These are phyloP conservation scores for Trichonephila inaurata DNA, from an alignment of 1,140 invertebrate genomes.

Conservation along the genomic window DNA sequence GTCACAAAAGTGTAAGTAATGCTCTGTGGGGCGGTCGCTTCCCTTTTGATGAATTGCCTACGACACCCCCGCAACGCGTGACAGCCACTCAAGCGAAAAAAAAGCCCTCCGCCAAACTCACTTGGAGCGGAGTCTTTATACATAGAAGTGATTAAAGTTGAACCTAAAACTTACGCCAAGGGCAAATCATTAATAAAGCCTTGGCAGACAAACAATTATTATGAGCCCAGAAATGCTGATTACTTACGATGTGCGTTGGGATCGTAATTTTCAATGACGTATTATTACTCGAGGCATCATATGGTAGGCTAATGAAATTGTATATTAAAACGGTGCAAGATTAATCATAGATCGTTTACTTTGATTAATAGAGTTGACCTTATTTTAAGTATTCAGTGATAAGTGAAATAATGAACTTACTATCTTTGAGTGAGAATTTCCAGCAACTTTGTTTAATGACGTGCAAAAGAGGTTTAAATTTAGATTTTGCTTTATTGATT, in stretches of 20 bases:
- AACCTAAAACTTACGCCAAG: slow-evolving; percentile 19
- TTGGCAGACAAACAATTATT: slow-evolving; percentile 27
- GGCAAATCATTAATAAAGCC: slow-evolving; percentile 26
- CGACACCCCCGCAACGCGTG: slow-evolving; percentile 13
- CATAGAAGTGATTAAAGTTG: slow-evolving; percentile 15
- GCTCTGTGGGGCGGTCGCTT: neutral
- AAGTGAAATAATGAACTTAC: slow-evolving; percentile 31
- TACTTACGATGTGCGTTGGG: neutral
- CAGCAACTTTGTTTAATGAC: neutral
- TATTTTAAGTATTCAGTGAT: slow-evolving; percentile 19
- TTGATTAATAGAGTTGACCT: slow-evolving; percentile 21
- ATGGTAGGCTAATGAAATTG: slow-evolving; percentile 15
- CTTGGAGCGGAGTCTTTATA: neutral
- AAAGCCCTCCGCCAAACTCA: neutral
- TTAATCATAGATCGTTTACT: slow-evolving; percentile 6
- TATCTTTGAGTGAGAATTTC: neutral
- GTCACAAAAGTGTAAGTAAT: slow-evolving; percentile 29
- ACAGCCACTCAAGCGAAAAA: neutral
- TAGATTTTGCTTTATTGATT: neutral
- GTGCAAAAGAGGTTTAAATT: neutral
- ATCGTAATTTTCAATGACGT: slow-evolving; percentile 29
- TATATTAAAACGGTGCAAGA: neutral
- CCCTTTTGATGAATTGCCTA: neutral
- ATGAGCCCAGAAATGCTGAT: neutral
- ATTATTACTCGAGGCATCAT: slow-evolving; percentile 3